Evolutionary conservation across 2,113 vertebrate genomes (phyloP).

Genomic region (Elanus axillaris): DNA sequence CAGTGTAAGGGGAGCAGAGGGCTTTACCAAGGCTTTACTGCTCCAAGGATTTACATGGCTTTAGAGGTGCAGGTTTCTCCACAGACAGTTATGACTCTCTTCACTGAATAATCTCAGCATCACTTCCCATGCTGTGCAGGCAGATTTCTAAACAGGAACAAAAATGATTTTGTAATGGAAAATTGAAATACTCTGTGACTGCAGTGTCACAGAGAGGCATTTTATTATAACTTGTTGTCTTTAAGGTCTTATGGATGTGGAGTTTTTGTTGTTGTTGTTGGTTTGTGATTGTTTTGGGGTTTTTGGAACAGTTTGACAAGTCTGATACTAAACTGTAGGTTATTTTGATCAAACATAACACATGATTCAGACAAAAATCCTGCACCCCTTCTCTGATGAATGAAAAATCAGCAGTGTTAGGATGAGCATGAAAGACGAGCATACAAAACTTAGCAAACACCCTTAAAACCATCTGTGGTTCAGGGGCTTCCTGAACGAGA

Average conservation of each 20-base stretch:
- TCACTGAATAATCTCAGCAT: neutral
- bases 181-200: neutral
- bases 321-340: neutral
- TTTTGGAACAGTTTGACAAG: neutral
- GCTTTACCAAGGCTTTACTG: neutral
- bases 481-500: neutral
- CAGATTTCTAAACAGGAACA: neutral
- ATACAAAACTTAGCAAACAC: neutral
- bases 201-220: neutral
- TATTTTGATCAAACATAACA: neutral
- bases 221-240: neutral
- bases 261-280: neutral
- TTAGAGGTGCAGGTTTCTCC: neutral
- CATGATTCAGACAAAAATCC: neutral
- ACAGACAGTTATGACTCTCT: neutral
- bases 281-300: neutral
- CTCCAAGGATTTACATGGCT: neutral
- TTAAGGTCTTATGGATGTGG: neutral
- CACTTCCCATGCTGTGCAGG: neutral
- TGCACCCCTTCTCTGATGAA: neutral
- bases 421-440: neutral
- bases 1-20: neutral
- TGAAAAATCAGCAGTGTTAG: neutral
- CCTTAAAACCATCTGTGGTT: neutral
- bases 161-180: neutral